Conservation (phyloP, 2,888 invertebrate genomes). For the Erannis defoliaria region DNA sequence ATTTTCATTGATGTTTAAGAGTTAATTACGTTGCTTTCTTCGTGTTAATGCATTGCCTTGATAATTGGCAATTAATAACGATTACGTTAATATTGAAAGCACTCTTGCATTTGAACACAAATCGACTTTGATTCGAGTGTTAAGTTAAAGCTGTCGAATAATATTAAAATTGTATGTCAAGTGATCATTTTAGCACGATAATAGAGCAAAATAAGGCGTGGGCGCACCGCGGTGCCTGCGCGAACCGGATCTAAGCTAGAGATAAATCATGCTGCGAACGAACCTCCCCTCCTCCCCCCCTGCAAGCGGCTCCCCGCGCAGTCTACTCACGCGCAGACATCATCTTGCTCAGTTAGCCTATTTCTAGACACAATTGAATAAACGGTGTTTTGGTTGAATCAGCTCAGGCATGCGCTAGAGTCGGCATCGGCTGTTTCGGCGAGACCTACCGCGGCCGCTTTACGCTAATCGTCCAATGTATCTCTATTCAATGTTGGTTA, state of each 20-base stretch:
- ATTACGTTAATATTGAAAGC: neutral
- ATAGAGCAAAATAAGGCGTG: slow-evolving; percentile 78
- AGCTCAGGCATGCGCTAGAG: slow-evolving; percentile 35
- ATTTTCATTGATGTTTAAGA: slow-evolving; percentile 15
- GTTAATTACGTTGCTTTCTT: slow-evolving; percentile 20
- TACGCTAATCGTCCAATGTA: slow-evolving; percentile 11
- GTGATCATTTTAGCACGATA: slow-evolving; percentile 78
- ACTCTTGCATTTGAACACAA: neutral
- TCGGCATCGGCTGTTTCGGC: slow-evolving; percentile 21
- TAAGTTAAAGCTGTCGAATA: slow-evolving; percentile 35
- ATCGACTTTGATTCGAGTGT: neutral
- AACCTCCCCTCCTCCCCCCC: slow-evolving; percentile 55
- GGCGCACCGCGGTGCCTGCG: slow-evolving; percentile 66
- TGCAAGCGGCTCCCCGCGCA: slow-evolving; percentile 35
- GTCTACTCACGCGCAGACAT: slow-evolving; percentile 45
- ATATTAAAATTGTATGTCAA: slow-evolving; percentile 64
- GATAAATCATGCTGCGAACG: slow-evolving; percentile 76
- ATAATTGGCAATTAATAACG: neutral
- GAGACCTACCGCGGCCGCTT: slow-evolving; percentile 30
- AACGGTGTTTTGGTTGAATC: slow-evolving; percentile 44
- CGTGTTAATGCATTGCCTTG: slow-evolving; percentile 10
- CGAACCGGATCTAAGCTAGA: slow-evolving; percentile 80
- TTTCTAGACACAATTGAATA: slow-evolving; percentile 45
- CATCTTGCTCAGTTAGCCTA: slow-evolving; percentile 46
- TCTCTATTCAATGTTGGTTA: neutral